Evolutionary conservation across 2,888 invertebrate species (phyloP).

Genomic region (Cephus pulcher): DNA sequence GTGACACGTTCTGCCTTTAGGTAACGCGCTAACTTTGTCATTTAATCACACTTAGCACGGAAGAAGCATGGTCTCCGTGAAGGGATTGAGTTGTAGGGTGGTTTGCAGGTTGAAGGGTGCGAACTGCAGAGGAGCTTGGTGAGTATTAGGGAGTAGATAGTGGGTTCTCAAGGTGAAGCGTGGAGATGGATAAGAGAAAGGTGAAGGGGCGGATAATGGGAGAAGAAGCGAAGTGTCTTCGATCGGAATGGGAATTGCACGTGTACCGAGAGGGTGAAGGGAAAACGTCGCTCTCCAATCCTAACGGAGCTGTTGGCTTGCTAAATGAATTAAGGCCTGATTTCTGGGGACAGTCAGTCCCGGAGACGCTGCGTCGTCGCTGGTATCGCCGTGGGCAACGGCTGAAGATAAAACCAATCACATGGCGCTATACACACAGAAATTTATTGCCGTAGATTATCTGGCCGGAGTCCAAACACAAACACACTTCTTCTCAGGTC

Average conservation of each 20-base stretch:
- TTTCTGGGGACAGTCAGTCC: conserved; percentile 43
- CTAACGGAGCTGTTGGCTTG: conserved; percentile 23
- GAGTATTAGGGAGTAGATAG: neutral
- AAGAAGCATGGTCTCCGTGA: neutral
- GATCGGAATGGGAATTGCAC: neutral
- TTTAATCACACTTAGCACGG: conserved; percentile 8
- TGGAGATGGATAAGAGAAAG: neutral
- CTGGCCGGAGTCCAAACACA: conserved; percentile 63
- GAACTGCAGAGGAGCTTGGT: neutral
- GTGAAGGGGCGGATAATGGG: neutral
- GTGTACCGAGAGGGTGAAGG: neutral
- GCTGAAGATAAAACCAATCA: conserved; percentile 62
- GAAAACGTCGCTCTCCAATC: neutral
- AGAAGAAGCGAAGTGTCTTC: neutral
- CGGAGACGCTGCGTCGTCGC: conserved; percentile 1
- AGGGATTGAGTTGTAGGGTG: neutral
- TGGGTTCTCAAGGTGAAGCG: neutral
- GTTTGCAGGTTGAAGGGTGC: neutral
- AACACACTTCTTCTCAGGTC: conserved; percentile 55
- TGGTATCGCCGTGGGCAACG: conserved; percentile 12
- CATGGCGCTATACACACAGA: conserved; percentile 60
- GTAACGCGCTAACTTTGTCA: conserved; percentile 6
- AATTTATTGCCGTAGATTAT: conserved; percentile 64
- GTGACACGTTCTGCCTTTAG: neutral
- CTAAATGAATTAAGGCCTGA: conserved; percentile 53